Conservation (phyloP, 2,888 invertebrate species). For the Temnothorax rugatulus region DNA sequence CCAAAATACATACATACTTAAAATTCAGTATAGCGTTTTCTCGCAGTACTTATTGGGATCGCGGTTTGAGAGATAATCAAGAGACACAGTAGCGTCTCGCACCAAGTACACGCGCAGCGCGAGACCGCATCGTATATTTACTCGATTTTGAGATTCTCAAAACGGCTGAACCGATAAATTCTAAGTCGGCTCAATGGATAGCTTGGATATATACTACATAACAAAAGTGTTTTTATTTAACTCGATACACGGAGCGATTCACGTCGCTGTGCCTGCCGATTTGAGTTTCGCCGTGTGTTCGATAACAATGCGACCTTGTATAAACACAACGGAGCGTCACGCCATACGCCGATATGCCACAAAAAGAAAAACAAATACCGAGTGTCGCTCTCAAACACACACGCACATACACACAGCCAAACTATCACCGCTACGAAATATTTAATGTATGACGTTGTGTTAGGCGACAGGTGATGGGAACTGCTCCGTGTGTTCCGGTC, state of each 20-base stretch:
- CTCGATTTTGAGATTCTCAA: no score
- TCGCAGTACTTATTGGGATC: background rate
- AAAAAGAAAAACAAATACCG: background rate
- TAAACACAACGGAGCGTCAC: background rate
- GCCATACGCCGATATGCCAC: background rate
- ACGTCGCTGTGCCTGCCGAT: background rate
- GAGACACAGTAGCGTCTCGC: no score
- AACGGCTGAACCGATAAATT: no score
- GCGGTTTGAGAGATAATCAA: background rate
- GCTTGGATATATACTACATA: no score
- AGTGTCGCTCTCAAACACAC: background rate
- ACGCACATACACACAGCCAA: background rate
- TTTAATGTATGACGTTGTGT: background rate
- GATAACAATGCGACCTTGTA: background rate
- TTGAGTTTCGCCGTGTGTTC: background rate
- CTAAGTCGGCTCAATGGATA: no score
- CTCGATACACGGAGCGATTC: background rate
- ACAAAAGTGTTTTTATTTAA: background rate
- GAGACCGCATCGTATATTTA: no score
- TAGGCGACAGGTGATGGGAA: background rate
- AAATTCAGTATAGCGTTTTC: background rate
- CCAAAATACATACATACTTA: background rate
- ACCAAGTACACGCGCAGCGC: no score
- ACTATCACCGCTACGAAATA: background rate
- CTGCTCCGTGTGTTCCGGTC: background rate